phyloP scores from a whole-genome alignment of 2,888 invertebrate species.

The Ophion ellenae region DNA sequence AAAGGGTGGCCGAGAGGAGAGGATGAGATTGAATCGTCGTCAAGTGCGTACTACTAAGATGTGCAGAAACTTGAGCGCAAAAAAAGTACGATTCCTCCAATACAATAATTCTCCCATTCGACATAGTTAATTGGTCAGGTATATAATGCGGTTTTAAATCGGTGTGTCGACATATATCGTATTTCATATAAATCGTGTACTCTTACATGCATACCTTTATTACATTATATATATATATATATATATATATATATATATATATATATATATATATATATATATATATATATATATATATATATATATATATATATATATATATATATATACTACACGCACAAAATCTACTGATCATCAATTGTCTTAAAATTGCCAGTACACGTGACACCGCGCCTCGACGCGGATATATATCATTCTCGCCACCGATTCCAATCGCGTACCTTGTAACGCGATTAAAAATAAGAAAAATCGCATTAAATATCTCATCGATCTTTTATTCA shows the following conservation, averaged over 20 bases:
- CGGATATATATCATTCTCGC: slow-evolving; percentile 18
- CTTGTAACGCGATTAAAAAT: slow-evolving; percentile 18
- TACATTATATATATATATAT: background rate
- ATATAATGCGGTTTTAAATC: background rate
- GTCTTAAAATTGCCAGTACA: slow-evolving; percentile 30
- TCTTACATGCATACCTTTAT: background rate
- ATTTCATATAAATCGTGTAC: background rate
- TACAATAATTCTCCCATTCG: slow-evolving; percentile 9
- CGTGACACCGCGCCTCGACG: slow-evolving; percentile 2
- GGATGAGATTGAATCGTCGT: slow-evolving; percentile 8
- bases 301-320: background rate
- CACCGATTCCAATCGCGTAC: slow-evolving; percentile 24
- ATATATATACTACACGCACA: background rate
- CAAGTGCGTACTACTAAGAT: background rate
- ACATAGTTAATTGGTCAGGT: background rate
- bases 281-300: slow-evolving; percentile 4
- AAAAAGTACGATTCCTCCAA: slow-evolving; percentile 10
- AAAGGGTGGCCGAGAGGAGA: background rate
- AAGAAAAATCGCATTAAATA: slow-evolving; percentile 23
- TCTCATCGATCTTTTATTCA: slow-evolving; percentile 50
- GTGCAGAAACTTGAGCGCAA: slow-evolving; percentile 27
- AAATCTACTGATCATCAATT: slow-evolving; percentile 24
- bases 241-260: slow-evolving; percentile 1
- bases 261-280: background rate
- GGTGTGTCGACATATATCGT: background rate